Base-by-base conservation (phyloP, 2,113 vertebrate genomes). In the Morone chrysops region DNA sequence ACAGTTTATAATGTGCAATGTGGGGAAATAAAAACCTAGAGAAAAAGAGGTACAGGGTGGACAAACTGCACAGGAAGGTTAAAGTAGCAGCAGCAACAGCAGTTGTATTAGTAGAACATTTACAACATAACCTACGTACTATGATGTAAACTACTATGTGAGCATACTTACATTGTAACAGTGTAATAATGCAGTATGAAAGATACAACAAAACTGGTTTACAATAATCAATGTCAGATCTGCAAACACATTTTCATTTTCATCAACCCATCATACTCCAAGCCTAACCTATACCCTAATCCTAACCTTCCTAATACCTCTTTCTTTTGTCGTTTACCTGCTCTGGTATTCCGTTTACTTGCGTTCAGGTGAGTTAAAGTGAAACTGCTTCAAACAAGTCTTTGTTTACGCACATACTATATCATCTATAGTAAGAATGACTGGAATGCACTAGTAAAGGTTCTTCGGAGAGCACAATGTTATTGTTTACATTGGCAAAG, bases 161-260 rank as follows among this genome's bases (percentile, higher is more conserved):
- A 53, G 12, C 41, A 67, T 71, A 76, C 72, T 85, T 71, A 76
- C 67, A 66, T 65, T 17, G 43, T 63, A 6, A 17, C 11, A 43
- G 65, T 43, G 43, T 63, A 50, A 76, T 25, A 38, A 60, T 17
- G 68, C 65, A 11, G 45, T 16, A 5, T n/a, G 47, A 22, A 47
- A 74, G 18, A 62, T 5, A 62, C 22, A 78, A 61, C 20, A 71
- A 16, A 62, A 48, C 2, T 14, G 8, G 14, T 74, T 68, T 13
- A 56, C 20, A 48, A 67, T 25, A 14, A 54, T 13, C 12, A 61
- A 2, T 6, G 38, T 72, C 36, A 51, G 2, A 13, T 31, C 31
- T 31, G 31, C 31, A 31, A 31, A 31, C 5, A 18, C 31, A 17
- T 53, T 38, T 40, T 70, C 36, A 70, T 51, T 53, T 25, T 54